Base-by-base conservation (phyloP, 1,140 invertebrate species). In the Hylaeus volcanicus region DNA sequence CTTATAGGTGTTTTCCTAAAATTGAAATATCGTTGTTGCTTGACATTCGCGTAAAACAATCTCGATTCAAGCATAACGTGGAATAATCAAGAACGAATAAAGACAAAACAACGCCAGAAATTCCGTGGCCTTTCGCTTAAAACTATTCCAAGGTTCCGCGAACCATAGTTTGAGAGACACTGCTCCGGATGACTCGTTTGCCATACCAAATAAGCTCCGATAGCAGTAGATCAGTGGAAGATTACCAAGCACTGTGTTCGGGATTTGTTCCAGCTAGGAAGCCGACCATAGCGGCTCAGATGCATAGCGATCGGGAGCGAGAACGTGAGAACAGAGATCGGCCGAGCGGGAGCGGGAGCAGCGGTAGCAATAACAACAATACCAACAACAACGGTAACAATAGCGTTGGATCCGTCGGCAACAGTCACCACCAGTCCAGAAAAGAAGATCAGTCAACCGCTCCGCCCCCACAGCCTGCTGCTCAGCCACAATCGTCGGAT, bases 251-350 rank as follows among this genome's bases (percentile, higher is more conserved):
- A 92, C 86, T 92, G 87, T 93, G 90, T 92, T 92, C 89, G 89
- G 87, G 86, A 89, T 94, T 94, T 94, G 93, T 94, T 94, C 86
- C 91, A 94, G 93, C 92, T 93, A 94, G 93, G 93, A 94, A 94
- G 93, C 91, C 93, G 91, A 90, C 92, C 89, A 92, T 92, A 92
- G 90, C 90, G 88, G 82, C 88, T 89, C 94, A 94, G 81, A 92
- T 94, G 84, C 94, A 94, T 82, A 90, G 90, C 83, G 94, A 94
- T 82, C 89, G 94, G 86, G 94, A 94, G 79, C 84, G 93, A 51
- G 85, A 93, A 64, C 91, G 92, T 39, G 89, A 92, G 45, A 80
- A 86, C 14, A 88, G 93, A 79, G 93, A 94, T 77, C 91, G 92
- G 73, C 76, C 92, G 37, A 85, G 88, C 6, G 82, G 64, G 74